phyloP scores from a whole-genome alignment of 2,113 vertebrate species.

The Sclerurus mexicanus region DNA sequence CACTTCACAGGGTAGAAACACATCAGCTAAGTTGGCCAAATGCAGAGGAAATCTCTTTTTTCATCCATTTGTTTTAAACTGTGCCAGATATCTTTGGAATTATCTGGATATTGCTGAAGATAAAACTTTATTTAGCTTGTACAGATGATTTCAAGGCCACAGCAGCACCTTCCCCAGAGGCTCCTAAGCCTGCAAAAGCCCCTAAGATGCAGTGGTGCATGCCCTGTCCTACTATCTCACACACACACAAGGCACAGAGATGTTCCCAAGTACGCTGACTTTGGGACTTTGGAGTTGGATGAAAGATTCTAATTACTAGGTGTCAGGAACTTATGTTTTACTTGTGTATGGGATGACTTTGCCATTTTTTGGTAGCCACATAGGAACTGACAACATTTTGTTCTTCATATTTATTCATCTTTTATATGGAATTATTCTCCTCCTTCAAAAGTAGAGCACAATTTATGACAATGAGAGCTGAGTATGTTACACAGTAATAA shows the following conservation, averaged over 20 bases:
- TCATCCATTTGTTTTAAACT: neutral
- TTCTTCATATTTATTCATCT: slow-evolving; percentile 37
- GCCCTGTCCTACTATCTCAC: neutral
- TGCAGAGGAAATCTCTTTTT: neutral
- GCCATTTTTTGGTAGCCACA: neutral
- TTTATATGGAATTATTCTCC: slow-evolving; percentile 30
- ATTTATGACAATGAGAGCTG: slow-evolving; percentile 56
- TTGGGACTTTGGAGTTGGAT: neutral
- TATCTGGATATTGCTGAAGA: neutral
- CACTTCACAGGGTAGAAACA: neutral
- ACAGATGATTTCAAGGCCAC: neutral
- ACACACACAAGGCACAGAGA: accelerated
- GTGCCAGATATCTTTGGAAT: neutral
- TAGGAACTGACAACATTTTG: neutral
- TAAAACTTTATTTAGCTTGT: neutral
- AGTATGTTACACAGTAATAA: slow-evolving; percentile 64
- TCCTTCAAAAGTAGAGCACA: slow-evolving; percentile 50
- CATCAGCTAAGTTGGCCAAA: neutral
- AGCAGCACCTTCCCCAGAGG: neutral
- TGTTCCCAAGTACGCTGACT: neutral
- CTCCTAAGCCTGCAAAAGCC: neutral
- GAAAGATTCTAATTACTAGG: neutral
- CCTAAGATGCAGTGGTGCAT: neutral
- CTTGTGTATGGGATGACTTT: neutral
- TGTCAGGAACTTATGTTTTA: neutral